Conservation (phyloP, 2,113 vertebrate genomes). For the Catharus bicknelli region DNA sequence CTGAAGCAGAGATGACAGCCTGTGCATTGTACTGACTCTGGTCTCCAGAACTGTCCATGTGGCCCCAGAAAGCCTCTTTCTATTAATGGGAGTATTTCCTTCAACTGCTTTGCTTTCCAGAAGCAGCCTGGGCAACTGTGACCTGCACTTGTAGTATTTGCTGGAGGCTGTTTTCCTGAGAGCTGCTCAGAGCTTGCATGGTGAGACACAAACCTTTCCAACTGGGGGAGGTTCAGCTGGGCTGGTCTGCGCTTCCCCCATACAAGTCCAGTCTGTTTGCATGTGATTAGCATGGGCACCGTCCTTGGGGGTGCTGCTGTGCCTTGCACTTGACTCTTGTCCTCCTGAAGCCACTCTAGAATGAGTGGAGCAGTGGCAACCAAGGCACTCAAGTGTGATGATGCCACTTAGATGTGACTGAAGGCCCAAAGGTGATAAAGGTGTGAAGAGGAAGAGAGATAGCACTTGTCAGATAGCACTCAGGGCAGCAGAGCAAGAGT, state of each 20-base stretch:
- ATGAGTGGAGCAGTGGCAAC: not conserved
- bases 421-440: not conserved
- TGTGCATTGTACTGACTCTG: not conserved
- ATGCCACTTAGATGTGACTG: not conserved
- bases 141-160: not conserved
- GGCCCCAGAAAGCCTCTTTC: slow-evolving; percentile 16
- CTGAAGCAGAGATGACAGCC: not conserved
- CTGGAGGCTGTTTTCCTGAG: not conserved
- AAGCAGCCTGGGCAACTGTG: not conserved
- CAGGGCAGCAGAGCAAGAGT: not conserved
- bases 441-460: not conserved
- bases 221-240: not conserved
- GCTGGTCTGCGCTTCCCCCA: not conserved
- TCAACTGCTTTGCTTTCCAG: slow-evolving; percentile 30
- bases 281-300: accelerated
- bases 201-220: not conserved
- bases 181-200: not conserved
- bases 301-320: not conserved
- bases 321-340: not conserved
- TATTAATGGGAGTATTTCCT: slow-evolving; percentile 12
- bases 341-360: not conserved
- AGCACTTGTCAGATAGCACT: not conserved
- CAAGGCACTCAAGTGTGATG: not conserved
- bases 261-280: not conserved
- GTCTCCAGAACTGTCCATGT: not conserved